These are phyloP conservation scores for Coleophora deauratella DNA, from an alignment of 2,888 invertebrate species.

Conservation along the genomic window DNA sequence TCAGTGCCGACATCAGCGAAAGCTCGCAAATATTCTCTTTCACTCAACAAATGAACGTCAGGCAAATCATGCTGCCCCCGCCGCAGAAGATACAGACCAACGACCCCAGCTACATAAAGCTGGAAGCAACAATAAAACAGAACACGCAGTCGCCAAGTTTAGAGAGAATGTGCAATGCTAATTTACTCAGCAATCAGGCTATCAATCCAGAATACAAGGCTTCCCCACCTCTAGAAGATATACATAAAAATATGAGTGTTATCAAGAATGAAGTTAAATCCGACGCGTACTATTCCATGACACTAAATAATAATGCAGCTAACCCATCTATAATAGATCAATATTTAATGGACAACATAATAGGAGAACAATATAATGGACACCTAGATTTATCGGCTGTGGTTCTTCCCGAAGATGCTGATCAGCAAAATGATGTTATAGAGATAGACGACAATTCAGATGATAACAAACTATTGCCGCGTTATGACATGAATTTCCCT, in stretches of 20 bases:
- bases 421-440: slow-evolving; percentile 57
- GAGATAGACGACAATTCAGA: slow-evolving; percentile 68
- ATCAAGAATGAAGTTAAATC: slow-evolving; percentile 67
- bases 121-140: slow-evolving; percentile 62
- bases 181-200: slow-evolving; percentile 42
- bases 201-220: slow-evolving; percentile 59
- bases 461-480: slow-evolving; percentile 55
- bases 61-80: slow-evolving; percentile 49
- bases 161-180: slow-evolving; percentile 61
- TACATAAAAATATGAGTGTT: slow-evolving; percentile 59
- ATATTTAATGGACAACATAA: slow-evolving; percentile 57
- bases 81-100: slow-evolving; percentile 52
- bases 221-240: slow-evolving; percentile 60
- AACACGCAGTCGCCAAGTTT: slow-evolving; percentile 63
- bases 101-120: slow-evolving; percentile 64
- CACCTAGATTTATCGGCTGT: slow-evolving; percentile 52
- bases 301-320: slow-evolving; percentile 36
- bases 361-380: slow-evolving; percentile 54
- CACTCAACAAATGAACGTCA: slow-evolving; percentile 55
- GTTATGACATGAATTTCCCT: slow-evolving; percentile 60
- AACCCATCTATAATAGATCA: slow-evolving; percentile 57
- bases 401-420: slow-evolving; percentile 43
- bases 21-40: slow-evolving; percentile 56
- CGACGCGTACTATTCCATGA: slow-evolving; percentile 51
- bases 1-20: slow-evolving; percentile 38